Conservation (phyloP, 2,113 vertebrate species). For the Nerophis lumbriciformis region DNA sequence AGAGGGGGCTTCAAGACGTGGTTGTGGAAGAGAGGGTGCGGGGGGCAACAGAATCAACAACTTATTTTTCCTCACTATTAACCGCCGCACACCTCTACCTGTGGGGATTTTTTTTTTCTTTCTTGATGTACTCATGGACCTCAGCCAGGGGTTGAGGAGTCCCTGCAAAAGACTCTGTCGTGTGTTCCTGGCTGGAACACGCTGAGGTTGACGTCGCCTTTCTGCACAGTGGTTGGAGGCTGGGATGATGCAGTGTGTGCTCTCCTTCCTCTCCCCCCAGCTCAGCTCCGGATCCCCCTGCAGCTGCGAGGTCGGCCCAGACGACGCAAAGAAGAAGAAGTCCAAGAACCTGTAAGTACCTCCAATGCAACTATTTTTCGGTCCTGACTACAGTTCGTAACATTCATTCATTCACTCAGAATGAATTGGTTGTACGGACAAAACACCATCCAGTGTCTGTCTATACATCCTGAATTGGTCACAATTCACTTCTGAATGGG, state of each 20-base stretch:
- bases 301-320: constrained; percentile 73
- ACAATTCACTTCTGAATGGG: neutral
- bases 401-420: too few species aligned
- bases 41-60: constrained; percentile 58
- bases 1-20: neutral
- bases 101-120: constrained; percentile 11
- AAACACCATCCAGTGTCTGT: neutral
- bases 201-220: constrained; percentile 7
- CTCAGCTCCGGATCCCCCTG: constrained; percentile 77
- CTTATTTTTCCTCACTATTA: constrained; percentile 9
- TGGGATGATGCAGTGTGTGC: constrained; percentile 72
- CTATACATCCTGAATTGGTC: neutral
- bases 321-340: constrained; percentile 80
- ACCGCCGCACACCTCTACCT: constrained; percentile 8
- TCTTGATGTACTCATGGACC: constrained; percentile 21
- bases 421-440: too few species aligned
- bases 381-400: too few species aligned
- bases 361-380: neutral
- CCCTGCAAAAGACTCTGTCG: constrained; percentile 15
- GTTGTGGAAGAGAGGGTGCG: neutral
- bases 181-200: constrained; percentile 15
- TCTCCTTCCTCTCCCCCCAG: constrained; percentile 73
- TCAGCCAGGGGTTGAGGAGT: constrained; percentile 45
- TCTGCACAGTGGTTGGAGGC: constrained; percentile 28
- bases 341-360: constrained; percentile 88